Evolutionary conservation across 2,113 vertebrate genomes (phyloP), one percentile per base, ranked within the genome.

Genomic region (Oncorhynchus mykiss): DNA sequence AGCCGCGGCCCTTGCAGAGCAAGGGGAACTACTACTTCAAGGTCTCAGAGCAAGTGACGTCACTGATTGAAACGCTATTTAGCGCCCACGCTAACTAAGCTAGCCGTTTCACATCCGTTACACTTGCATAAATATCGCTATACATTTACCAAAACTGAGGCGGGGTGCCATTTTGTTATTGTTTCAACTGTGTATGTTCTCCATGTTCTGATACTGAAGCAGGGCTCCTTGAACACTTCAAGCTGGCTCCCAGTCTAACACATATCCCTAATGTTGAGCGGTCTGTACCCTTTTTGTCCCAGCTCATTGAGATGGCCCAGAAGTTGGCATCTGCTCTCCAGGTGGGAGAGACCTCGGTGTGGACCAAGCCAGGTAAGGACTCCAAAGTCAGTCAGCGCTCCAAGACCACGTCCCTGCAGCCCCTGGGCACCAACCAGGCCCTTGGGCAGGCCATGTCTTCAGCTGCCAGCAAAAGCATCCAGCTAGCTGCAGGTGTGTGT

Each of bases 381-480:
- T 82, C 93, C 65, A 99, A 95, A 87, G 16, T 14, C 51, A 4
- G 51, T 54, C 51, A 54, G 51, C 51, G 16, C 16, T 90, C 91
- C 57, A 98, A 95, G 90, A 90, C 92, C 20, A 78, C 89, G 11
- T 74, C 91, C 31, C 95, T 93, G 80, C 94, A 95, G 77, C 94
- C 95, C 4, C 87, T 99, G 29, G 98, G 98, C 31, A 96, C 95
- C 0, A 99, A 97, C 88, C 96, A 97, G 80, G 93, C 96, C 48
- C 91, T 99, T 74, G 97, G 98, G 24, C 96, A 97, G 87, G 97
- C 97, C 64, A 99, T 99, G 97, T 99, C 98, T 75, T 99, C 97
- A 13, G 97, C 97, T 7, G 96, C 95, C 0, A 95, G 92, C 2
- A 99, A 94, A 83, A 92, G 83, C 84, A 87, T 93, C 62, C 92